Conservation (phyloP, 2,113 vertebrate species). For the Nycticorax nycticorax region DNA sequence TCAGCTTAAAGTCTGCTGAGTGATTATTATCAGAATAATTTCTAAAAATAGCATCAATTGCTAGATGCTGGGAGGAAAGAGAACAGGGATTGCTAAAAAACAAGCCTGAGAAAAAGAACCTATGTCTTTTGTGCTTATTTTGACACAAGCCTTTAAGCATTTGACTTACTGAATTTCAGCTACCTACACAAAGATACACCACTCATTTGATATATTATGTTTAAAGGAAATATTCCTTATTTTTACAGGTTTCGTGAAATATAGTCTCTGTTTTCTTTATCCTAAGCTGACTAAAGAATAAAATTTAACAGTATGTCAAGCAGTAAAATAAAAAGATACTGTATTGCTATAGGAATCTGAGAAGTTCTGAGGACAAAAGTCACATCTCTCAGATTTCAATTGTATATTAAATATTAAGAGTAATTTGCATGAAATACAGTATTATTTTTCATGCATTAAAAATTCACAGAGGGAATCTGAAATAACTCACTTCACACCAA, state of each 20-base stretch:
- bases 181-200: neutral
- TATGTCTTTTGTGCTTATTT: slow-evolving; percentile 7
- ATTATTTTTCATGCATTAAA: neutral
- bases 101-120: neutral
- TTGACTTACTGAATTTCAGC: neutral
- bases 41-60: slow-evolving; percentile 26
- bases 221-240: neutral
- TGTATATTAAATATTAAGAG: neutral
- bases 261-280: neutral
- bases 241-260: neutral
- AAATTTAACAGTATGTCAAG: neutral
- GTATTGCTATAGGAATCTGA: neutral
- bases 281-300: neutral
- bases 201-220: neutral
- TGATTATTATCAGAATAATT: slow-evolving; percentile 22
- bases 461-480: neutral
- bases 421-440: neutral
- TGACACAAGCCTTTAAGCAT: neutral
- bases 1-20: neutral
- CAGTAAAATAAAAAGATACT: neutral
- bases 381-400: neutral
- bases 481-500: neutral
- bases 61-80: neutral
- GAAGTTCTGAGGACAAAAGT: neutral
- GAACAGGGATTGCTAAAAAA: slow-evolving; percentile 10